Conservation (phyloP, 2,888 invertebrate genomes). For the Cataglyphis cursor region DNA sequence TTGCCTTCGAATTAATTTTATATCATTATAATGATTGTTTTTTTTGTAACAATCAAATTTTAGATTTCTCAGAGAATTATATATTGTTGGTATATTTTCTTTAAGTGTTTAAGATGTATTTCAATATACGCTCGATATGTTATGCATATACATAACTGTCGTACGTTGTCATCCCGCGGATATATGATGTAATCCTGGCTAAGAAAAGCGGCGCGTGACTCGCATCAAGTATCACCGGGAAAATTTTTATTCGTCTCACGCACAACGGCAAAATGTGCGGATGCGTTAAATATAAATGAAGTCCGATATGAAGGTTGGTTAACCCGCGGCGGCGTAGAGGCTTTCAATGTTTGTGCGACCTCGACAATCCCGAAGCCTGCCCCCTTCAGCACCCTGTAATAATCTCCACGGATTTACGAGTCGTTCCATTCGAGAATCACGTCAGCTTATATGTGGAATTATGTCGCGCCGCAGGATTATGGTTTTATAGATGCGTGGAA, state of each 20-base stretch:
- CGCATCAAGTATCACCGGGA: conserved; percentile 6
- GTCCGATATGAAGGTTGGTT: conserved; percentile 48
- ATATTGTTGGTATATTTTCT: background rate
- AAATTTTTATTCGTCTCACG: conserved; percentile 49
- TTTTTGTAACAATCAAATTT: background rate
- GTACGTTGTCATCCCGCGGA: background rate
- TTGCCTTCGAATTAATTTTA: background rate
- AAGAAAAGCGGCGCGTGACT: conserved; percentile 26
- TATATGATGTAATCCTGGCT: conserved; percentile 8
- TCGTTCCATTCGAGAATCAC: conserved; percentile 57
- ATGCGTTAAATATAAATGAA: conserved; percentile 55
- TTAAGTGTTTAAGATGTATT: background rate
- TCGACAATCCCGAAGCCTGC: conserved; percentile 38
- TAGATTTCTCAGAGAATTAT: background rate
- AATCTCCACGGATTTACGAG: conserved; percentile 72
- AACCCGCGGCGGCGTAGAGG: conserved; percentile 35
- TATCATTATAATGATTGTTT: background rate
- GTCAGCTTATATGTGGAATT: conserved; percentile 63
- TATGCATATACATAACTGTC: background rate
- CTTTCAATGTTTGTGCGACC: conserved; percentile 59
- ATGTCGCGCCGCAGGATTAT: conserved; percentile 62
- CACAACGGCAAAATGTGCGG: conserved; percentile 42
- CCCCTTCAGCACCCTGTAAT: conserved; percentile 63
- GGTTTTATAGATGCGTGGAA: conserved; percentile 51
- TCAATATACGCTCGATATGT: background rate